Evolutionary conservation across 1,140 invertebrate species (phyloP).

Genomic region (Drosophila lini): DNA sequence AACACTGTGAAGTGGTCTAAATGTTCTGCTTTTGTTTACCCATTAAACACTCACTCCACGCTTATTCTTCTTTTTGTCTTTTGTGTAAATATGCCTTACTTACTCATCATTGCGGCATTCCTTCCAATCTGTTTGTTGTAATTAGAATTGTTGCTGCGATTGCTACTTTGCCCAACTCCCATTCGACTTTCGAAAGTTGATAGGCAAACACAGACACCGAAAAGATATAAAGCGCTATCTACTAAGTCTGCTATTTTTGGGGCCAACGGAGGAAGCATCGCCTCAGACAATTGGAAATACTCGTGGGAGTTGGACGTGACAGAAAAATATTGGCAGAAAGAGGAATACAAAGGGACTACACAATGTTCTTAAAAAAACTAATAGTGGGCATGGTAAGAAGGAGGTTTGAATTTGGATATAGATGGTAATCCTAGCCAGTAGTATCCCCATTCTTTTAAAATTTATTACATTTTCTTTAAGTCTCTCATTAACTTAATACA

Average conservation of each 20-base stretch:
- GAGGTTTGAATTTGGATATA: background rate
- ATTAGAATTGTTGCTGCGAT: conserved; percentile 33
- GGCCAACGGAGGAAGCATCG: conserved; percentile 40
- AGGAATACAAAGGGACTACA: conserved; percentile 15
- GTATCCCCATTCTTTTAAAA: background rate
- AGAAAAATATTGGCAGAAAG: background rate
- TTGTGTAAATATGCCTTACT: conserved; percentile 51
- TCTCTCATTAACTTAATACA: background rate
- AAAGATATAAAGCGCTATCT: conserved; percentile 63
- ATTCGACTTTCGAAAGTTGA: conserved; percentile 68
- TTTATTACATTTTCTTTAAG: background rate
- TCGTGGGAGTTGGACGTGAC: conserved; percentile 50
- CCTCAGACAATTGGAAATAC: conserved; percentile 53
- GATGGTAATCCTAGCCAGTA: background rate
- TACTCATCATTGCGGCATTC: conserved; percentile 45
- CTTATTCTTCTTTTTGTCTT: conserved; percentile 24
- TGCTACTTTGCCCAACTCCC: conserved; percentile 59
- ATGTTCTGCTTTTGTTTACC: conserved; percentile 30
- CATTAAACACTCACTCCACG: conserved; percentile 15
- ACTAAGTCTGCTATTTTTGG: conserved; percentile 48
- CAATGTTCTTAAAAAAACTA: conserved; percentile 51
- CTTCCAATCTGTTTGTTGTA: conserved; percentile 44
- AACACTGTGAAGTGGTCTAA: conserved; percentile 5
- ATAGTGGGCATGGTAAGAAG: conserved; percentile 46
- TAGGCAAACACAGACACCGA: conserved; percentile 45